These are phyloP conservation scores for Lycocorax pyrrhopterus DNA, from an alignment of 2,113 vertebrate genomes.

Conservation along the genomic window DNA sequence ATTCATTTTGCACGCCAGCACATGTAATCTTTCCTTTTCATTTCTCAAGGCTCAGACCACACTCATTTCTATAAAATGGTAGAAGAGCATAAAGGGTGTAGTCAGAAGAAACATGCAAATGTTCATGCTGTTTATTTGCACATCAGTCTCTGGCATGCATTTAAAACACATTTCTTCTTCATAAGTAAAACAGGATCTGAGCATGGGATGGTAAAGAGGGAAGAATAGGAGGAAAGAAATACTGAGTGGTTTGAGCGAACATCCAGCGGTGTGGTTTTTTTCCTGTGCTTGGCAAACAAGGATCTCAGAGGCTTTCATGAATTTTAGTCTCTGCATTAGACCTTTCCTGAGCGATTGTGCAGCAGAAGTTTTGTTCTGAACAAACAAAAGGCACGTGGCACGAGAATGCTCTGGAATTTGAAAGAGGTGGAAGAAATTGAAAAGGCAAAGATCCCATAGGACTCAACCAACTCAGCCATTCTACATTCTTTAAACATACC, in stretches of 20 bases:
- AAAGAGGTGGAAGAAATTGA: neutral
- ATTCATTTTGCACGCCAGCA: neutral
- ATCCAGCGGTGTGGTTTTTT: neutral
- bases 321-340: neutral
- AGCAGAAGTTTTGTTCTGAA: neutral
- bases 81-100: neutral
- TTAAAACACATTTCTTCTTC: neutral
- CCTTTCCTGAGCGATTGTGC: neutral
- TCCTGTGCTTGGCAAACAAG: neutral
- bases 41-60: neutral
- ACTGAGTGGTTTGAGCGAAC: neutral
- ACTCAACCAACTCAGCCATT: slow-evolving; percentile 1
- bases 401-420: neutral
- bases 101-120: neutral
- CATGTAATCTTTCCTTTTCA: neutral
- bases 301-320: neutral
- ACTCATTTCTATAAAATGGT: neutral
- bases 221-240: neutral
- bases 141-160: neutral
- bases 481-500: neutral
- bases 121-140: neutral
- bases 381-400: neutral
- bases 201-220: neutral
- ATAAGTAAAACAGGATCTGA: neutral
- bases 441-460: neutral